A percentile compares a stretch with the other conserved stretches of the same genome.
phyloP scores from a whole-genome alignment of 2,797 vertebrate species.

The Neopelma chrysocephalum region DNA sequence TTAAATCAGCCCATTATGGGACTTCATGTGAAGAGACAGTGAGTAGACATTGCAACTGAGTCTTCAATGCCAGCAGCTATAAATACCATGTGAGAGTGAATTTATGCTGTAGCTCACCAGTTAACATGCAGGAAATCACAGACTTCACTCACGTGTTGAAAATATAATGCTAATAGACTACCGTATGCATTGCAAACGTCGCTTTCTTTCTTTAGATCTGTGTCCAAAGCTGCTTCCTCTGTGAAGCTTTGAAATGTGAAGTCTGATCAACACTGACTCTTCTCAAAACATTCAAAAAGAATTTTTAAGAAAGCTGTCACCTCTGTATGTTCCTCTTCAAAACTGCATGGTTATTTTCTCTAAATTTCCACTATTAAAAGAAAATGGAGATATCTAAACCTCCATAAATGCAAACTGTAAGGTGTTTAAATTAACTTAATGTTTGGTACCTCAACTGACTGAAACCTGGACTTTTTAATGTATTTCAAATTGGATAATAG shows the following conservation, averaged over 20 bases:
- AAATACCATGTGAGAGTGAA: slow-evolving; percentile 23
- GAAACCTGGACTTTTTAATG: neutral
- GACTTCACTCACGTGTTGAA: slow-evolving; percentile 40
- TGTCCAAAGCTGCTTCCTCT: slow-evolving; percentile 47
- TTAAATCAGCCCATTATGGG: neutral
- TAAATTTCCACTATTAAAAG: neutral
- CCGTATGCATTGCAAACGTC: slow-evolving; percentile 46
- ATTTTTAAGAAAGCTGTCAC: slow-evolving; percentile 59
- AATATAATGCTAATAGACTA: slow-evolving; percentile 58
- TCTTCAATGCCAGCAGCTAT: slow-evolving; percentile 27
- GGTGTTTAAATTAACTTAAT: neutral
- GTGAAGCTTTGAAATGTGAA: slow-evolving; percentile 45
- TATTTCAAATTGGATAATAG: neutral
- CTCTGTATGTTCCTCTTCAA: neutral
- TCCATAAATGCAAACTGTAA: neutral
- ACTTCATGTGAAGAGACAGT: neutral
- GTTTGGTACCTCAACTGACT: neutral
- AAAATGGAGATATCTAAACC: neutral
- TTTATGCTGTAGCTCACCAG: slow-evolving; percentile 32
- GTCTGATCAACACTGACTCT: slow-evolving; percentile 34
- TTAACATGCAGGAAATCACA: slow-evolving; percentile 37
- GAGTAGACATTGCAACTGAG: neutral
- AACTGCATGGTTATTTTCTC: neutral
- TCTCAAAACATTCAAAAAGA: slow-evolving; percentile 57
- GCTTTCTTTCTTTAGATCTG: slow-evolving; percentile 46